These are phyloP conservation scores for Drosophila parabipectinata DNA, from an alignment of 1,140 invertebrate genomes.

Conservation along the genomic window DNA sequence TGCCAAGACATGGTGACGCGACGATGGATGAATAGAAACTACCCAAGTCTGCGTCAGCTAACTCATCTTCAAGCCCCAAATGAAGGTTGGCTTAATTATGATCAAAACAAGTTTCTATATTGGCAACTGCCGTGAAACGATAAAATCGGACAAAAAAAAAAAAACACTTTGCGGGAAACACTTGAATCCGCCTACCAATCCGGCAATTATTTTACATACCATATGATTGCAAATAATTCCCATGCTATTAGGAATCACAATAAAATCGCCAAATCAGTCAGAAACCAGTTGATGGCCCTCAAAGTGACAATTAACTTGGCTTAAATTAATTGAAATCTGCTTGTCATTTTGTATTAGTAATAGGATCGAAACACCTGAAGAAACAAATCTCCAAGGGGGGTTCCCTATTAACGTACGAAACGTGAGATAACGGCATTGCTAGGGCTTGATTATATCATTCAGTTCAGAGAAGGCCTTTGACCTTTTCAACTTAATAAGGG, in stretches of 20 bases:
- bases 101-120: conserved; percentile 52
- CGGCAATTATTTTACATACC: conserved; percentile 7
- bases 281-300: conserved; percentile 36
- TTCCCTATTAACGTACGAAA: not conserved
- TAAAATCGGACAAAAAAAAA: not conserved
- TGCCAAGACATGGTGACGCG: conserved; percentile 37
- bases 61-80: conserved; percentile 20
- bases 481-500: not conserved
- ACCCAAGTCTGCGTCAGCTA: conserved; percentile 7
- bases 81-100: conserved; percentile 32
- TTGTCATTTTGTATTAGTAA: conserved; percentile 11
- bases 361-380: conserved; percentile 16
- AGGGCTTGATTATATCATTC: not conserved
- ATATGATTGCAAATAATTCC: conserved; percentile 15
- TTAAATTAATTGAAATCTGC: conserved; percentile 15
- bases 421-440: conserved; percentile 2
- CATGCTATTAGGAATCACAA: conserved; percentile 20
- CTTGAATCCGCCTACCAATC: conserved; percentile 26
- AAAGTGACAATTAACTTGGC: conserved; percentile 30
- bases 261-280: conserved; percentile 12
- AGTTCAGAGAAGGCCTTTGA: not conserved
- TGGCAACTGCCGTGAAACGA: not conserved
- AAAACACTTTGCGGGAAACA: not conserved
- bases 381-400: not conserved
- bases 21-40: conserved; percentile 34